Evolutionary conservation across 2,888 invertebrate species (phyloP).

Genomic region (Drosophila quinaria): DNA sequence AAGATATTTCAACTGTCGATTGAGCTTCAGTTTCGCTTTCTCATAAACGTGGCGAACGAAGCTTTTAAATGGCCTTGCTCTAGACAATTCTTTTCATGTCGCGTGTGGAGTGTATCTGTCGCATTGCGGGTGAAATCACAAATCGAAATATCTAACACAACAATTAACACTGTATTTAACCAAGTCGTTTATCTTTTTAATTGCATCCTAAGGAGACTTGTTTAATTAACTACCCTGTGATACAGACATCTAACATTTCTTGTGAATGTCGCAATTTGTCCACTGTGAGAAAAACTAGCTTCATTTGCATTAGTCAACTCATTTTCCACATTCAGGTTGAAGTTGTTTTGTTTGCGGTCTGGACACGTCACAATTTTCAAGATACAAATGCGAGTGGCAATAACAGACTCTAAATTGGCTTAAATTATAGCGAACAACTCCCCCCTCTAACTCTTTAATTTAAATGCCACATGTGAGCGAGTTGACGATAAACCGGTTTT

Average conservation of each 20-base stretch:
- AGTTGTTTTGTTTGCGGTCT: neutral
- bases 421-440: conserved; percentile 26
- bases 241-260: neutral
- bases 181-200: neutral
- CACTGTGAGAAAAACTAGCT: neutral
- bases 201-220: neutral
- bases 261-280: neutral
- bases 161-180: neutral
- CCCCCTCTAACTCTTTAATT: conserved; percentile 5
- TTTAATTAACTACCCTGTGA: neutral
- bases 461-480: conserved; percentile 16
- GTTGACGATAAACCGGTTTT: conserved; percentile 38
- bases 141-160: neutral
- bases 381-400: conserved; percentile 5
- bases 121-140: neutral
- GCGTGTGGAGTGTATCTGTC: neutral
- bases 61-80: conserved; percentile 29
- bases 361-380: conserved; percentile 18
- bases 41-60: conserved; percentile 3
- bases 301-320: conserved; percentile 8
- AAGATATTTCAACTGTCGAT: conserved; percentile 1
- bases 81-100: neutral
- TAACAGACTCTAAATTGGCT: conserved; percentile 25
- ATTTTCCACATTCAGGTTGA: conserved; percentile 13
- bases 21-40: conserved; percentile 24